phyloP scores from a whole-genome alignment of 2,113 vertebrate genomes.

The Eleginops maclovinus region DNA sequence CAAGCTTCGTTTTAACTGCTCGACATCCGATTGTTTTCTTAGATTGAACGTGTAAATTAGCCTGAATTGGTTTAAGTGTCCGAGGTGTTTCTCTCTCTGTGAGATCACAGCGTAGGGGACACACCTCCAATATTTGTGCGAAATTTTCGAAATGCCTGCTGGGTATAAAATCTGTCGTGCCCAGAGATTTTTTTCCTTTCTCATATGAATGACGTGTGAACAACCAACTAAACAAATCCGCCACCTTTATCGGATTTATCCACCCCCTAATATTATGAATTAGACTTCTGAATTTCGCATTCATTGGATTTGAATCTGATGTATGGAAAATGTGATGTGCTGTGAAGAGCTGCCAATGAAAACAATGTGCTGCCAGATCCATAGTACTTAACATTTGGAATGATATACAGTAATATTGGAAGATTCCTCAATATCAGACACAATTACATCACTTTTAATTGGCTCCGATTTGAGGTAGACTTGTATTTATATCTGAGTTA shows the following conservation, averaged over 20 bases:
- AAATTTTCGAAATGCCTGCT: slow-evolving; percentile 79
- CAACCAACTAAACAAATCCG: slow-evolving; percentile 24
- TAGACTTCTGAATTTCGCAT: not conserved
- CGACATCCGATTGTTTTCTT: not conserved
- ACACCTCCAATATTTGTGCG: slow-evolving; percentile 78
- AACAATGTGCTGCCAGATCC: slow-evolving; percentile 26
- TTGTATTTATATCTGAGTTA: slow-evolving; percentile 64
- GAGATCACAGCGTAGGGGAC: slow-evolving; percentile 67
- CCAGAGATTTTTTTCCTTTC: slow-evolving; percentile 10
- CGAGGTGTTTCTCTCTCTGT: slow-evolving; percentile 23
- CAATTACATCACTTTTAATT: slow-evolving; percentile 32
- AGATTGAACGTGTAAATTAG: not conserved
- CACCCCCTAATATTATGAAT: slow-evolving; percentile 3
- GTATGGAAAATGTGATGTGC: slow-evolving; percentile 24
- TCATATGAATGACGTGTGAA: slow-evolving; percentile 43
- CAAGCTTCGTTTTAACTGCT: not conserved
- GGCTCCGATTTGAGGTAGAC: slow-evolving; percentile 21
- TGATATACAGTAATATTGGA: not conserved
- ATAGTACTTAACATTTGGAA: not conserved
- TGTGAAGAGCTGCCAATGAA: slow-evolving; percentile 38
- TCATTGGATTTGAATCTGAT: slow-evolving; percentile 9
- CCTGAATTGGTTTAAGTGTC: slow-evolving; percentile 16
- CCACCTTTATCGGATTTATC: slow-evolving; percentile 2
- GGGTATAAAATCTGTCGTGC: slow-evolving; percentile 73
- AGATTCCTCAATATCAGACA: slow-evolving; percentile 2